Evolutionary conservation across 2,113 vertebrate genomes (phyloP), one percentile per base, ranked within the genome.

Genomic region (Phyllostomus hastatus): DNA sequence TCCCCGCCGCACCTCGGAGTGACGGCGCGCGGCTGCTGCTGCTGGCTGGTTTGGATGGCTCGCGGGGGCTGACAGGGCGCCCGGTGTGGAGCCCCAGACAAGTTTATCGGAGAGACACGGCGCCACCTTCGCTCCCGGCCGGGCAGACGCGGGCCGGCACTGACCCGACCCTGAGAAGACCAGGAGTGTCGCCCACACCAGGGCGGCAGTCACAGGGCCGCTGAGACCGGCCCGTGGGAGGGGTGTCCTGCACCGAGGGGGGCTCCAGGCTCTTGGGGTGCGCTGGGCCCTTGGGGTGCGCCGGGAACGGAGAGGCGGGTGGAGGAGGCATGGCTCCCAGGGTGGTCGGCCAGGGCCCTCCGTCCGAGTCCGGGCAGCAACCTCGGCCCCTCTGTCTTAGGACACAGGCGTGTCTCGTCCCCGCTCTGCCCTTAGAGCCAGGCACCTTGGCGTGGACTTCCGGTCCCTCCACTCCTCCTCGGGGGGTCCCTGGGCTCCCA

Each of bases 261-360:
- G 0, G 8, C n/a, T n/a, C n/a, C n/a, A 4, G 89, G 31, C 66
- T 20, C 50, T 1, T 1, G 0, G 79, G 43, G 24, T 5, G 24
- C 41, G 7, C 3, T n/a, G 6, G 89, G 31, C 66, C 54, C 50
- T 1, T 1, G 0, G 79, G 43, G 24, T 5, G 24, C 41, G 7
- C 3, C 2, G 1, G 84, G 35, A 3, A 22, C 1, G 0, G 9
- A 14, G 17, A 0, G 1, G 22, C 19, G 48, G 1, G 0, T 0
- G 2, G 43, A 1, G 33, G 48, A 64, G 61, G 16, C 0, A 0
- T 1, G 17, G 20, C 8, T 1, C 6, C 2, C 2, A 17, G 24
- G 14, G 57, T 0, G 48, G 8, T 0, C 1, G 22, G 3, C 31
- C 10, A 0, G 1, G 31, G 16, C 5, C 0, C 2, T 1, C 28